Evolutionary conservation across 1,140 invertebrate genomes (phyloP), one percentile per base, ranked within the genome.

Genomic region (Listronotus oregonensis): DNA sequence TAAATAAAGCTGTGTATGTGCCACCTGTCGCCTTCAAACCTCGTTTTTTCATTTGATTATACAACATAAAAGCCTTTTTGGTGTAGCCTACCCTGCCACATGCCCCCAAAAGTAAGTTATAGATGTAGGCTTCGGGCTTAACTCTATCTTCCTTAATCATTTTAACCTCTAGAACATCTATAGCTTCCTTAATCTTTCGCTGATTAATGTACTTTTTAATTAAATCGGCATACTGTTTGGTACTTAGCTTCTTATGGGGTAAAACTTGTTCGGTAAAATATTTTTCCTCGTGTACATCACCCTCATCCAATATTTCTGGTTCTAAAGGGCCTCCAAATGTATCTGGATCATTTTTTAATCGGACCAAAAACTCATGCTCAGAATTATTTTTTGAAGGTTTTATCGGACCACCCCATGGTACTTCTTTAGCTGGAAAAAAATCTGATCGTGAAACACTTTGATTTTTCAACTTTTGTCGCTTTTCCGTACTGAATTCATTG

Each of bases 1-100:
- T 93, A 75, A 97, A 91, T 12, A 98, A 80, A 58, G 88, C 89
- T 11, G 92, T 95, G 73, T 94, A 94, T 8, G 88, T 89, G 9
- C 88, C 84, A 0, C 82, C 82, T 37, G 86, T 89, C 0, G 87
- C 85, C 68, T 83, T 83, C 0, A 94, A 74, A 0, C 84, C 86
- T 43, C 87, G 76, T 73, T 87, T 87, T 76, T 91, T 95, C 89
- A 95, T 92, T 71, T 89, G 83, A 73, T 89, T 91, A 71, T 85
- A 96, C 0, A 96, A 77, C 65, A 85, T 84, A 75, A 95, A 95
- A 17, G 93, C 93, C 80, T 90, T 92, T 71, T 91, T 87, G 32
- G 92, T 87, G 72, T 93, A 90, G 1, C 95, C 95, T 6, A 87
- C 85, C 65, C 85, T 78, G 6, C 91, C 92, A 81, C 91, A 94